Percentiles rank a stretch among this genome's conserved stretches.
Evolutionary conservation across 2,888 invertebrate genomes (phyloP).

Genomic region (Dynastes tityus): DNA sequence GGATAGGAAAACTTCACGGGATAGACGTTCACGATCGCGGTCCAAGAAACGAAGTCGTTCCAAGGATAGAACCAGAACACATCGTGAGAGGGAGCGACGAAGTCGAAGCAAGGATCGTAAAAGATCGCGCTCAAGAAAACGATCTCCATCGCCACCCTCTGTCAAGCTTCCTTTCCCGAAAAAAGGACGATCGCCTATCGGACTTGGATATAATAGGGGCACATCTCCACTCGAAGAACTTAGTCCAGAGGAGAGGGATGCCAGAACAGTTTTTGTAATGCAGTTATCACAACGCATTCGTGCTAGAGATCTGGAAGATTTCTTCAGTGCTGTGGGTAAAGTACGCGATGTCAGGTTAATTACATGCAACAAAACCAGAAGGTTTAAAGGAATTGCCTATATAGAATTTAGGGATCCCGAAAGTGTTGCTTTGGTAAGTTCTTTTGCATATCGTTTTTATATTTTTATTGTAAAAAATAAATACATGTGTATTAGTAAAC

Average conservation of each 20-base stretch:
- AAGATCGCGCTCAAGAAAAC: conserved; percentile 55
- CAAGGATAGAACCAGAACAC: conserved; percentile 66
- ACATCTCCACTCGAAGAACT: conserved; percentile 80
- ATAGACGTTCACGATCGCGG: conserved; percentile 57
- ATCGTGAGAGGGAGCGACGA: conserved; percentile 69
- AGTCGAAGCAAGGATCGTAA: conserved; percentile 62
- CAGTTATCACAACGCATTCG: conserved; percentile 95
- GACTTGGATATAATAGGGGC: conserved; percentile 64
- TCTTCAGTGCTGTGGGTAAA: conserved; percentile 98
- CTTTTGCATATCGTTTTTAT: conserved; percentile 11
- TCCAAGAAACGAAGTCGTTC: conserved; percentile 61
- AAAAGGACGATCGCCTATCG: conserved; percentile 65
- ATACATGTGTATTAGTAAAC: too few relatives aligned
- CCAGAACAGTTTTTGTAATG: conserved; percentile 99
- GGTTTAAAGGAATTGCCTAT: conserved; percentile 99
- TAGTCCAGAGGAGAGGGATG: conserved; percentile 97
- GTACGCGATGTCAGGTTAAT: conserved; percentile 98
- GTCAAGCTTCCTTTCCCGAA: conserved; percentile 62
- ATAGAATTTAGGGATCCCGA: conserved; percentile 99
- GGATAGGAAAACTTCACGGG: conserved; percentile 63
- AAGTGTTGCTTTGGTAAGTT: conserved; percentile 91
- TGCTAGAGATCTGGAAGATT: conserved; percentile 96
- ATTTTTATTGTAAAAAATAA: not conserved
- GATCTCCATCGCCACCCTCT: conserved; percentile 68
- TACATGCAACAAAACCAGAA: conserved; percentile 97